These are phyloP conservation scores for Hemiprocne comata DNA, from an alignment of 2,113 vertebrate species.

Conservation along the genomic window DNA sequence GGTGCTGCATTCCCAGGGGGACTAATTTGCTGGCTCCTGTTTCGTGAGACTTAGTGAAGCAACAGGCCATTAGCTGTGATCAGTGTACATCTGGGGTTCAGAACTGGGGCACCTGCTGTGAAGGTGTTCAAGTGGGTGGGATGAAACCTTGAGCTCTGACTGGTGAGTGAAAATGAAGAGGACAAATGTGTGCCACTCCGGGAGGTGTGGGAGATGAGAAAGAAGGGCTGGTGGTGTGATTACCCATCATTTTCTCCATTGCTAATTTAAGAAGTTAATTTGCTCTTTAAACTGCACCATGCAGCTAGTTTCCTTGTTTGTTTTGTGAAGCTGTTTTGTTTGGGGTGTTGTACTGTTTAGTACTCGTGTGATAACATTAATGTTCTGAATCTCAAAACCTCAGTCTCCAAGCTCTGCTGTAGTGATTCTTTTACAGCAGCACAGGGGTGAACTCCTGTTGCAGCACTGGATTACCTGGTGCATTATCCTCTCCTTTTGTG, in stretches of 20 bases:
- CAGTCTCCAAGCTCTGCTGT: background rate
- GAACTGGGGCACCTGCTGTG: background rate
- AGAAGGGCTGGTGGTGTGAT: too few relatives aligned
- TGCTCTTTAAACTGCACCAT: background rate
- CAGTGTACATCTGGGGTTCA: background rate
- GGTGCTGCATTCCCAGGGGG: background rate
- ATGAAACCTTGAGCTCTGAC: background rate
- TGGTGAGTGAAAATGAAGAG: background rate
- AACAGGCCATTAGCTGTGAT: background rate
- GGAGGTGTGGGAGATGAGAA: background rate
- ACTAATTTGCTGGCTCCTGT: background rate
- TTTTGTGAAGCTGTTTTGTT: background rate
- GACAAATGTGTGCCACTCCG: background rate
- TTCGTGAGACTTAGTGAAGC: background rate
- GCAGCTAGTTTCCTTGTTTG: background rate
- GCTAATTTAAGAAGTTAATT: background rate
- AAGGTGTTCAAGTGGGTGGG: background rate
- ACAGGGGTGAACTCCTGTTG: background rate
- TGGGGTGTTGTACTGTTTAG: background rate
- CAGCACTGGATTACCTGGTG: background rate
- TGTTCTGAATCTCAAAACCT: background rate
- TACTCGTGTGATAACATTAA: background rate
- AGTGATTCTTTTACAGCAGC: background rate
- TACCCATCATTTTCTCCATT: background rate
- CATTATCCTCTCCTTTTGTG: background rate